These are phyloP conservation scores for Andrena bicolor DNA, from an alignment of 2,888 invertebrate genomes.

Conservation along the genomic window DNA sequence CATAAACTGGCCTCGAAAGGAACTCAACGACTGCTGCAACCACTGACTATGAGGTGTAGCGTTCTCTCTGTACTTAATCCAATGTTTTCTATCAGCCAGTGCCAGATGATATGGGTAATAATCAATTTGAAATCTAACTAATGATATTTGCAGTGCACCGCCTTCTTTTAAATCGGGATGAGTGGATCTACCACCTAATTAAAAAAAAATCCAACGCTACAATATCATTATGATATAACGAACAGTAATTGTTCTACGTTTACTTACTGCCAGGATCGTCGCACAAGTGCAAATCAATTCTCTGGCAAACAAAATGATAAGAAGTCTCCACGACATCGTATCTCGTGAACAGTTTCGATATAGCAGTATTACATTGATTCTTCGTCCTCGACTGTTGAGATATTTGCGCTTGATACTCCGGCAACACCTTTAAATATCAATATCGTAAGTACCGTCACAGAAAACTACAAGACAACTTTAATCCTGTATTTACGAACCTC, in stretches of 20 bases:
- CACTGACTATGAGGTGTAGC: constrained; percentile 93
- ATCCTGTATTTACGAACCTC: constrained; percentile 86
- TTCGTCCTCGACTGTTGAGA: constrained; percentile 87
- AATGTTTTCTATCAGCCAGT: constrained; percentile 94
- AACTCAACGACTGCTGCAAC: constrained; percentile 93
- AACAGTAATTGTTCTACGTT: constrained; percentile 27
- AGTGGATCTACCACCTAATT: constrained; percentile 91
- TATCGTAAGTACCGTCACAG: constrained; percentile 4
- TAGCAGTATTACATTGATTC: constrained; percentile 82
- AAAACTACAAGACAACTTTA: not conserved
- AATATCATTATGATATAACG: constrained; percentile 9
- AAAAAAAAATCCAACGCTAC: constrained; percentile 15
- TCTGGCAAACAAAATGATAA: constrained; percentile 96
- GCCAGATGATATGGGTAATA: constrained; percentile 98
- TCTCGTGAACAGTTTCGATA: constrained; percentile 90
- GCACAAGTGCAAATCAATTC: constrained; percentile 98
- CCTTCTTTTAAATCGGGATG: constrained; percentile 95
- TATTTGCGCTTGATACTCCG: constrained; percentile 91
- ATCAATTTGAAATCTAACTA: constrained; percentile 95
- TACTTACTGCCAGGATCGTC: constrained; percentile 95
- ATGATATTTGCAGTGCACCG: constrained; percentile 96
- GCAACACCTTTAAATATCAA: constrained; percentile 86
- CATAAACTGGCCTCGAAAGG: constrained; percentile 91
- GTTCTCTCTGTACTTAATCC: constrained; percentile 93
- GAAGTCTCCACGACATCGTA: constrained; percentile 99